These are phyloP conservation scores for Dermatemys mawii DNA, from an alignment of 2,113 vertebrate species.

Conservation along the genomic window DNA sequence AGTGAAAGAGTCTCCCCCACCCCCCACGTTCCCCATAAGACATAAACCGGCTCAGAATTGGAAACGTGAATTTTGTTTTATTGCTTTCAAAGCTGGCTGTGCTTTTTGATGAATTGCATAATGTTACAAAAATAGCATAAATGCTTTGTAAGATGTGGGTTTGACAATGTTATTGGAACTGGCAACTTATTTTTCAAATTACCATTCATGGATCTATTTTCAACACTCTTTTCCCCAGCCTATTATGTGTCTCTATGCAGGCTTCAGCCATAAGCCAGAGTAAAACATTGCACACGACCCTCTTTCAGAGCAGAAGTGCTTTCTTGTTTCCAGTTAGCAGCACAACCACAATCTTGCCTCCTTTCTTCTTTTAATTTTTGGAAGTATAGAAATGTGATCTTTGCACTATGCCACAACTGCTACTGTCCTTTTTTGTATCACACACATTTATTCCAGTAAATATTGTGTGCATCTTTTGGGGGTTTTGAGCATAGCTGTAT, in stretches of 20 bases:
- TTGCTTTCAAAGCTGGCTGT: conserved; percentile 16
- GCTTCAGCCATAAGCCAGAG: conserved; percentile 36
- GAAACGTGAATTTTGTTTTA: conserved; percentile 56
- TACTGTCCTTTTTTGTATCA: neutral
- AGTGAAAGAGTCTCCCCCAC: neutral
- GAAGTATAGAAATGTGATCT: conserved; percentile 54
- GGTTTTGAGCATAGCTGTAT: neutral
- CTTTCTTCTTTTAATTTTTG: conserved; percentile 47
- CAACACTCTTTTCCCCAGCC: conserved; percentile 64
- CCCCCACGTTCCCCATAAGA: neutral
- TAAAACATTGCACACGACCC: conserved; percentile 57
- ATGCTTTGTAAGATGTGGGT: conserved; percentile 37
- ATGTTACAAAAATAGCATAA: conserved; percentile 32
- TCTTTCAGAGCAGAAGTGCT: conserved; percentile 27
- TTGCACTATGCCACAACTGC: conserved; percentile 38
- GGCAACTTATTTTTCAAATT: conserved; percentile 64
- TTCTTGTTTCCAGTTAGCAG: conserved; percentile 65
- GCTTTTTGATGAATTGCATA: conserved; percentile 27
- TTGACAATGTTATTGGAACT: conserved; percentile 17
- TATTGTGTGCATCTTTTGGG: neutral
- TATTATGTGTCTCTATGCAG: conserved; percentile 40
- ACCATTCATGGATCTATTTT: conserved; percentile 47
- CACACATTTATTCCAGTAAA: conserved; percentile 17
- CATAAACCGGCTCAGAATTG: conserved; percentile 34
- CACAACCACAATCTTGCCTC: conserved; percentile 29